Evolutionary conservation across 2,113 vertebrate species (phyloP).

Genomic region (Psophia crepitans): DNA sequence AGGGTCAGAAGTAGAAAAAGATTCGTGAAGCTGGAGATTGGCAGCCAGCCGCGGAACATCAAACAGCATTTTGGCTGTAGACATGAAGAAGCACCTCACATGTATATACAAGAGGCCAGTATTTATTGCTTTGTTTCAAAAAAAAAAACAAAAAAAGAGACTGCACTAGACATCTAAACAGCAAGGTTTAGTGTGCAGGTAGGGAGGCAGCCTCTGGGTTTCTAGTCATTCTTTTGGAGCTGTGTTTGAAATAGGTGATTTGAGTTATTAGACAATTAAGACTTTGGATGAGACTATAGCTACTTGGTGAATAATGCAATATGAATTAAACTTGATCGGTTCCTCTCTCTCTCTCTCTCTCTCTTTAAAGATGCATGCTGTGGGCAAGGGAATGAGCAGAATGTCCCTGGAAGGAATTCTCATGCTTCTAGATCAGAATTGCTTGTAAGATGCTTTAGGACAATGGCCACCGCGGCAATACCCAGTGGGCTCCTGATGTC

Average conservation of each 20-base stretch:
- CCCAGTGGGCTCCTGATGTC: not conserved
- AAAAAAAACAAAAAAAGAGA: not conserved
- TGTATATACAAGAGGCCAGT: not conserved
- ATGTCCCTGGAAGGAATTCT: not conserved
- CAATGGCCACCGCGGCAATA: not conserved
- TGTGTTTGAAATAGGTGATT: not conserved
- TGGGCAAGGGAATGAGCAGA: not conserved
- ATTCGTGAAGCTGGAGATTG: not conserved
- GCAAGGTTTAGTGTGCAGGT: not conserved
- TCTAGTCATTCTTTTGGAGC: not conserved
- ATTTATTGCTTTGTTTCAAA: not conserved
- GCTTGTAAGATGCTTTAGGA: not conserved
- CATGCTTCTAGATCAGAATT: not conserved
- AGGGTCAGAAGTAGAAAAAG: not conserved
- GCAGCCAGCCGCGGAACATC: not conserved
- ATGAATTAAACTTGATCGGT: not conserved
- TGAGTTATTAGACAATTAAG: slow-evolving; percentile 46
- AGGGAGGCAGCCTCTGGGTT: not conserved
- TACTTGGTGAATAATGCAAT: slow-evolving; percentile 46
- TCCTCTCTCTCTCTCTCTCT: not conserved
- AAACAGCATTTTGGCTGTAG: not conserved
- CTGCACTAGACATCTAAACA: not conserved
- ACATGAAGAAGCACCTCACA: not conserved
- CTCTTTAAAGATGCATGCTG: slow-evolving; percentile 35
- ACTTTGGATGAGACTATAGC: slow-evolving; percentile 9